phyloP scores from a whole-genome alignment of 2,113 vertebrate genomes.

The Raja brachyura region DNA sequence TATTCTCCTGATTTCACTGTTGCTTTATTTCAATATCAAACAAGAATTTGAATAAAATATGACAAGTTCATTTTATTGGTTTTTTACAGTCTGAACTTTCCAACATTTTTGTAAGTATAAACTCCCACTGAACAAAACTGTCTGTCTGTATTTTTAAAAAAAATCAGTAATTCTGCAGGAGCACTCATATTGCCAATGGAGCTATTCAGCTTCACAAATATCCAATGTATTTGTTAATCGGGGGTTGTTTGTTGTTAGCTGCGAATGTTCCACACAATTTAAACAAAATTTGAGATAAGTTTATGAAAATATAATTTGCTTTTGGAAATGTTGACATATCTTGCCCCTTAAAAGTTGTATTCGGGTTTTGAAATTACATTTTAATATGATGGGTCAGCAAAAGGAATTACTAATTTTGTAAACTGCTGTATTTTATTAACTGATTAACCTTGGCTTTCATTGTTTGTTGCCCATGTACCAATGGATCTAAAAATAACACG shows the following conservation, averaged over 20 bases:
- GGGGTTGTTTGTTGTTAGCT: neutral
- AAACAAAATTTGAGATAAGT: slow-evolving; percentile 9
- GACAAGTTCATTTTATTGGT: neutral
- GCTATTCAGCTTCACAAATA: neutral
- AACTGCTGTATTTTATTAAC: slow-evolving; percentile 3
- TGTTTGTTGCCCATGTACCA: neutral
- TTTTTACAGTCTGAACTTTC: neutral
- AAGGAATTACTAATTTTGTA: neutral
- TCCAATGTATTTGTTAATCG: neutral
- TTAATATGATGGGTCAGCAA: neutral
- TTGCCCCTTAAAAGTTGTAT: neutral
- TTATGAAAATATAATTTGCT: neutral
- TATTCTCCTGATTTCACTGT: neutral
- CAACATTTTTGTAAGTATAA: neutral
- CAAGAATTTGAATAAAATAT: neutral
- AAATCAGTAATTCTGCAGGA: neutral
- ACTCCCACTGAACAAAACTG: neutral
- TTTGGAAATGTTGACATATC: neutral
- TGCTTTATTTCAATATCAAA: neutral
- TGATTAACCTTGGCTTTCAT: no score
- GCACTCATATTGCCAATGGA: neutral
- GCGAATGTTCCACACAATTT: slow-evolving; percentile 1
- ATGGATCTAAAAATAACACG: slow-evolving; percentile 7
- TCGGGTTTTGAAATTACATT: neutral
- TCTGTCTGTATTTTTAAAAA: neutral